Base-by-base conservation (phyloP, 23 tunicate genomes). In the Aplidium turbinatum region DNA sequence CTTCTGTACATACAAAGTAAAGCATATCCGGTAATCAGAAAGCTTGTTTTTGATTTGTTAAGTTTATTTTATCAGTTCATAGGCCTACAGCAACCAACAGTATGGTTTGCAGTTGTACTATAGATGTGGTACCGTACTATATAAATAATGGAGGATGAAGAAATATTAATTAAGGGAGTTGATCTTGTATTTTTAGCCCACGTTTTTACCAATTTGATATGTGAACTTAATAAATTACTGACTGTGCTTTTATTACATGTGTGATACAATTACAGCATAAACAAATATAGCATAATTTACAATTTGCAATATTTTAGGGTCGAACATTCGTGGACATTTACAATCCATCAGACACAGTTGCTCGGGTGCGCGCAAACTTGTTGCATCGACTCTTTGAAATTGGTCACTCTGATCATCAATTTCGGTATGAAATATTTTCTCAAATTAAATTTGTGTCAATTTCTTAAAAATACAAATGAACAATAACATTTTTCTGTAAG, bases 391-490 rank as follows among this genome's bases (percentile, higher is more conserved):
- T 89, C 3, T 51, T 76, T 89, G 96, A 89, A 89, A 89, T 89
- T 46, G 96, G 96, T 19, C 96, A 89, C 63, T 77, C 96, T 2
- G 73, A 89, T 63, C 96, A 82, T 70, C 96, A 89, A 47, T 89
- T 89, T 72, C 68, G 96, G 89, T 79, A 68, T 6, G 35, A 16
- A 48, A n/a, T 5, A 36, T 9, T 58, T 38, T 36, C 32, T 76
- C 24, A 54, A 6, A 54, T 25, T 54, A 9, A 11, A 20, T 9
- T 9, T 54, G 21, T 13, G 21, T 54, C 5, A 54, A 16, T 13
- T 54, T 54, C 23, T 54, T 13, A 6, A 54, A 9, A 42, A 42
- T 42, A 9, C 9, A 42, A 9, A 42, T 42, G 48, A 13, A 42
- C 9, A 42, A 42, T 9, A 9, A 42, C 9, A 42, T 42, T 42